Conservation (phyloP, 2,113 vertebrate genomes). For the human (Homo sapiens) region DNA sequence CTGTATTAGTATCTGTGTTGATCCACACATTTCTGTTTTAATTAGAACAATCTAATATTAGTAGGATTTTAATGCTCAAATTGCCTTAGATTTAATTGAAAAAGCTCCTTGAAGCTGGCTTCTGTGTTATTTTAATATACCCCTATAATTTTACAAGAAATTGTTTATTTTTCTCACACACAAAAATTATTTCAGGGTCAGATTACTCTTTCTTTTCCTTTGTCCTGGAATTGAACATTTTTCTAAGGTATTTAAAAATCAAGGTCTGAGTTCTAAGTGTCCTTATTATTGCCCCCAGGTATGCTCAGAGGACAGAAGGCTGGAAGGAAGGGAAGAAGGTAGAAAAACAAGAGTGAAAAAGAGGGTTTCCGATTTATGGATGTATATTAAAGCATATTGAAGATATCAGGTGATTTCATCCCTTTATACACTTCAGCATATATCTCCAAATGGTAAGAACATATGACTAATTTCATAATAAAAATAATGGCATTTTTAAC, state of each 20-base stretch:
- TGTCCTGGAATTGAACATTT: neutral
- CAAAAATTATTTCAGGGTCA: neutral
- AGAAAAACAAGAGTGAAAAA: fast-evolving
- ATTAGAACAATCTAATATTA: neutral
- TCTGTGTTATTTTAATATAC: neutral
- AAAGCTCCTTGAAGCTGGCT: neutral
- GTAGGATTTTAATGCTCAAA: neutral
- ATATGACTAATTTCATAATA: neutral
- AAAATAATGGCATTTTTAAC: neutral
- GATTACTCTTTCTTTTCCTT: neutral
- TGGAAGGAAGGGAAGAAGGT: neutral
- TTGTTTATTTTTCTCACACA: neutral
- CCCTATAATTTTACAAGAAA: neutral
- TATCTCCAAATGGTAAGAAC: neutral
- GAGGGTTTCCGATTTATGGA: neutral
- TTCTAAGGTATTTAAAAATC: neutral
- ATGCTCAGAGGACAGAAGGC: neutral
- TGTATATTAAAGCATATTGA: neutral
- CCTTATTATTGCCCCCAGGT: neutral
- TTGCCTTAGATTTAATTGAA: neutral
- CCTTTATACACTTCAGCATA: neutral
- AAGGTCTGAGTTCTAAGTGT: neutral
- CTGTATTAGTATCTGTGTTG: neutral
- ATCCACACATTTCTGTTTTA: neutral
- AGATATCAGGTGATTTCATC: neutral